Percentiles rank a stretch among this genome's conserved stretches.
Conservation (phyloP, 2,888 invertebrate genomes). For the Xiphydria camelus region DNA sequence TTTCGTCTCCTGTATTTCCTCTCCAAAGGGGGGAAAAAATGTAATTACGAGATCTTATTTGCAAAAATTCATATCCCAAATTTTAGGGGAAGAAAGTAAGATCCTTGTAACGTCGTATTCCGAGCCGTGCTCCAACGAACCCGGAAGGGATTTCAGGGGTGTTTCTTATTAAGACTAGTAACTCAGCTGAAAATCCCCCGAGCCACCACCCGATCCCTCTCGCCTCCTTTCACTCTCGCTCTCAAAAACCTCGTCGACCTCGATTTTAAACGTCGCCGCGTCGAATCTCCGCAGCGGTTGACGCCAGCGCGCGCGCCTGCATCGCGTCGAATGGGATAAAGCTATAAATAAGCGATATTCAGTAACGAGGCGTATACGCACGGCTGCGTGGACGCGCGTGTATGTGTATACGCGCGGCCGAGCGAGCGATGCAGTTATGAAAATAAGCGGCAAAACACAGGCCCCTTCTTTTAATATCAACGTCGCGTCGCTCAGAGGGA, state of each 20-base stretch:
- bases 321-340: background rate
- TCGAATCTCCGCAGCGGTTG: background rate
- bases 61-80: too few relatives aligned
- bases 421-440: slow-evolving; percentile 14
- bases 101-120: too few relatives aligned
- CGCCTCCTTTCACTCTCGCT: background rate
- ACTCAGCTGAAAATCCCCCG: slow-evolving; percentile 12
- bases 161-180: too few relatives aligned
- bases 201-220: slow-evolving; percentile 4
- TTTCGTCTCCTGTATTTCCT: too few relatives aligned
- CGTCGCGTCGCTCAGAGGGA: slow-evolving; percentile 11
- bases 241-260: too few relatives aligned
- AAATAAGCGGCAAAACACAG: slow-evolving; percentile 16
- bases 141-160: too few relatives aligned
- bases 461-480: slow-evolving; percentile 12
- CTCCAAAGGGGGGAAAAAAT: too few relatives aligned
- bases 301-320: background rate
- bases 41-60: too few relatives aligned
- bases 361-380: background rate
- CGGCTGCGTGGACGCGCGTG: background rate
- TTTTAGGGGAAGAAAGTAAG: too few relatives aligned
- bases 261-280: too few relatives aligned
- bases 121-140: too few relatives aligned
- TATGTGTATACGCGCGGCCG: too few relatives aligned
- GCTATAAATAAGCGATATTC: background rate